These are phyloP conservation scores for Gallinago stenura DNA, from an alignment of 2,797 vertebrate species.

Conservation along the genomic window DNA sequence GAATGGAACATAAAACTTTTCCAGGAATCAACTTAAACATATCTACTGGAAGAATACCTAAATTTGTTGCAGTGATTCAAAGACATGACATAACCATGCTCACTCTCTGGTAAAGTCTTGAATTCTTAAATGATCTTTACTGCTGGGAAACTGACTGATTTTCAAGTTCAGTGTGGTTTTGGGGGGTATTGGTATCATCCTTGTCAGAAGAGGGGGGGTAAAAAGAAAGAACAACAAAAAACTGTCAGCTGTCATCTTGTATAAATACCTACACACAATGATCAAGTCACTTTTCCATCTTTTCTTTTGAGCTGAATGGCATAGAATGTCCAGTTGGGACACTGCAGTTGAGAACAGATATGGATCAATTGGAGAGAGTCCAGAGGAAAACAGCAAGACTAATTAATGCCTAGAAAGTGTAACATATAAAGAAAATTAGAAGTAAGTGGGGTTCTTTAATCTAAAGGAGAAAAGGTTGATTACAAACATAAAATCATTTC, in stretches of 20 bases:
- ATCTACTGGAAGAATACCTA: not conserved
- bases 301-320: constrained; percentile 63
- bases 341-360: constrained; percentile 67
- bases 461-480: constrained; percentile 36
- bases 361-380: constrained; percentile 56
- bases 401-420: constrained; percentile 62
- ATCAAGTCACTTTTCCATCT: constrained; percentile 51
- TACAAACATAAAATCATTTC: not conserved
- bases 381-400: constrained; percentile 57
- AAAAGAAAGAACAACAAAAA: not conserved
- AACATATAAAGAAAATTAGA: constrained; percentile 62
- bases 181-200: not conserved
- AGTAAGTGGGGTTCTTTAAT: constrained; percentile 66
- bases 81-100: not conserved
- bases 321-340: constrained; percentile 45
- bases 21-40: not conserved
- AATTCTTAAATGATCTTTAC: not conserved
- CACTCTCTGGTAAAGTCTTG: not conserved
- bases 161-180: not conserved
- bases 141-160: not conserved
- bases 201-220: not conserved
- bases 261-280: constrained; percentile 22
- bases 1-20: not conserved
- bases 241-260: not conserved
- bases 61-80: not conserved